These are phyloP conservation scores for Poliocrania exsul DNA, from an alignment of 2,797 vertebrate species.

Conservation along the genomic window DNA sequence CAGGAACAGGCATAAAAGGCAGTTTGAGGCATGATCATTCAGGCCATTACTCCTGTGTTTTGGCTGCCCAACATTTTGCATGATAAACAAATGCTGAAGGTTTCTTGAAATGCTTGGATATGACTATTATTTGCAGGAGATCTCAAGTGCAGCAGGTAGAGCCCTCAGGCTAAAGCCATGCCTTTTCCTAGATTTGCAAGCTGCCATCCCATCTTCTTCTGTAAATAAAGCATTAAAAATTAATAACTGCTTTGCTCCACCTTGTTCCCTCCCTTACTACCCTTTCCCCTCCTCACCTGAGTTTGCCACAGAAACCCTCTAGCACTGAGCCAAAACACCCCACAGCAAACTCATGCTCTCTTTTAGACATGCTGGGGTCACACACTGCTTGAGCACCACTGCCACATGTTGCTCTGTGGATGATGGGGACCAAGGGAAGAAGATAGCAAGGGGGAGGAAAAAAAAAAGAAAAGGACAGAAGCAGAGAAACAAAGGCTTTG, in stretches of 20 bases:
- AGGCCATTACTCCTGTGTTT: not conserved
- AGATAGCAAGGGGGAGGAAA: not conserved
- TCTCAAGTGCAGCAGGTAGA: constrained; percentile 2
- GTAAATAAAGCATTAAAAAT: not conserved
- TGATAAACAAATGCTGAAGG: not conserved
- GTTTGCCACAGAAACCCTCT: not conserved
- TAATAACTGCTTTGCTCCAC: not conserved
- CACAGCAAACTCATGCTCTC: not conserved
- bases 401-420: not conserved
- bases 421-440: not conserved
- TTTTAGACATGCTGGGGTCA: not conserved
- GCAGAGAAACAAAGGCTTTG: not conserved
- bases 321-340: not conserved
- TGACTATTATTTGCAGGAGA: not conserved
- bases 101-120: constrained; percentile 1
- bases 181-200: not conserved
- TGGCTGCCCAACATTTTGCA: not conserved
- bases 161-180: constrained; percentile 20
- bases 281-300: not conserved
- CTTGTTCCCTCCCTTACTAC: not conserved
- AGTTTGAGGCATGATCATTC: not conserved
- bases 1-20: not conserved
- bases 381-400: not conserved
- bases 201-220: constrained; percentile 44
- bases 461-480: not conserved